Conservation (phyloP, 2,113 vertebrate species). For the Thalassoma bifasciatum region DNA sequence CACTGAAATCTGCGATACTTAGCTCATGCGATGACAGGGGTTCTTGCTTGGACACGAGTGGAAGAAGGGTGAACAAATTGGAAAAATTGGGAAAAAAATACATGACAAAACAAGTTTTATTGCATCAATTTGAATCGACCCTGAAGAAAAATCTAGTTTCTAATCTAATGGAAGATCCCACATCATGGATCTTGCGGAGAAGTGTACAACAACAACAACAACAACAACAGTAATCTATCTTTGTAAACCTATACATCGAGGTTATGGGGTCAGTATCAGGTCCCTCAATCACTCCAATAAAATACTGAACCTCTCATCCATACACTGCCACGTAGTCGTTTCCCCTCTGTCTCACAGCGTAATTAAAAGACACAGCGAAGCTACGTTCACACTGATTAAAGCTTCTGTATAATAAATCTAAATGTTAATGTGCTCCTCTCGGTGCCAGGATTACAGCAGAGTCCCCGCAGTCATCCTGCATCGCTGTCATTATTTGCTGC, state of each 20-base stretch:
- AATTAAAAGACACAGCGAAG: slow-evolving; percentile 33
- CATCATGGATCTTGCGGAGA: background rate
- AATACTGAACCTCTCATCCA: slow-evolving; percentile 34
- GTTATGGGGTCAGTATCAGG: slow-evolving; percentile 2
- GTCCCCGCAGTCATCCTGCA: slow-evolving; percentile 23
- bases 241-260: slow-evolving; percentile 7
- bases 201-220: slow-evolving; percentile 17
- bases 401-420: slow-evolving; percentile 30
- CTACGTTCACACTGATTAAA: slow-evolving; percentile 3
- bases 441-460: slow-evolving; percentile 21
- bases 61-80: too few species aligned
- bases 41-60: too few species aligned
- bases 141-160: too few species aligned
- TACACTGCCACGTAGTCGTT: background rate
- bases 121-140: too few species aligned
- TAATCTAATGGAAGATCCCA: background rate
- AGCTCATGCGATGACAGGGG: too few species aligned
- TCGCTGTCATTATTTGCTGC: slow-evolving; percentile 21
- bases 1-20: too few species aligned
- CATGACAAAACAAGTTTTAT: too few species aligned
- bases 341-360: background rate
- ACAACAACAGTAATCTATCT: slow-evolving; percentile 55
- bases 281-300: background rate
- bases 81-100: too few species aligned
- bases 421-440: slow-evolving; percentile 42